A percentile compares a stretch with the other conserved stretches of the same genome.
Conservation (phyloP, 2,113 vertebrate genomes). For the Saccopteryx leptura region DNA sequence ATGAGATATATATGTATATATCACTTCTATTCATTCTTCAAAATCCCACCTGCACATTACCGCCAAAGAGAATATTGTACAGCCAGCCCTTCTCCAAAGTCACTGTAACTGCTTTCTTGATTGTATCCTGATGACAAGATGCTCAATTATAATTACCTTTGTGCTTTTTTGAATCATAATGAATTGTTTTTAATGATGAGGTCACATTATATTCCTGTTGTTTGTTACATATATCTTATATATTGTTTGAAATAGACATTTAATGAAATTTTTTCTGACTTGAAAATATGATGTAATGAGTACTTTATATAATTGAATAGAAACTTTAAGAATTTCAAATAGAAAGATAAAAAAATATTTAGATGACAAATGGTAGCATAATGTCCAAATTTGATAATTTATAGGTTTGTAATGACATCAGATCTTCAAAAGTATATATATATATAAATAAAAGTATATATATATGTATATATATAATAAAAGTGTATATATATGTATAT, state of each 20-base stretch:
- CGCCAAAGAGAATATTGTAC: not conserved
- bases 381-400: not conserved
- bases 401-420: not conserved
- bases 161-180: not conserved
- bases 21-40: not conserved
- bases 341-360: not conserved
- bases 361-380: not conserved
- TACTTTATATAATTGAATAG: not conserved
- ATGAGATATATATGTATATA: not conserved
- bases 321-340: conserved; percentile 4
- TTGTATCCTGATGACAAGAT: not conserved
- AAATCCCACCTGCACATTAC: not conserved
- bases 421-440: not conserved
- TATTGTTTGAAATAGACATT: not conserved
- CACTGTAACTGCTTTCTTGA: not conserved
- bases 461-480: too few species aligned
- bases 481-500: too few species aligned
- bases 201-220: not conserved
- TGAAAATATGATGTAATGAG: not conserved
- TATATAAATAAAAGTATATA: not conserved
- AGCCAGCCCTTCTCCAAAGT: not conserved
- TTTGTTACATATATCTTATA: not conserved
- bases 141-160: not conserved
- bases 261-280: not conserved
- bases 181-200: not conserved